A percentile compares a stretch with the other conserved stretches of the same genome.
phyloP scores from a whole-genome alignment of 2,113 vertebrate genomes.

The Tenrec ecaudatus region DNA sequence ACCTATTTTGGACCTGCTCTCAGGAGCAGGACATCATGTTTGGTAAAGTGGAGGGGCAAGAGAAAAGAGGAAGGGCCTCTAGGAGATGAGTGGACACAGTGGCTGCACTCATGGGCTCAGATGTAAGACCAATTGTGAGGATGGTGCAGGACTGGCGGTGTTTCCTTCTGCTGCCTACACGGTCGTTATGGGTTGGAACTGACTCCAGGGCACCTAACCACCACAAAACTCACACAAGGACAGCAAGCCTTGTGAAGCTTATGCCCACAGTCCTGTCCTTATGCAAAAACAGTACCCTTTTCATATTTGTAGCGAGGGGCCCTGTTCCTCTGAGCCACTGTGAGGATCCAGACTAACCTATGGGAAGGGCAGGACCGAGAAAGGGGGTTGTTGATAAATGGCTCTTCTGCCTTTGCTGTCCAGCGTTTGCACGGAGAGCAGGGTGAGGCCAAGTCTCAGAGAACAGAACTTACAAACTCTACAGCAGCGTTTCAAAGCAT shows the following conservation, averaged over 20 bases:
- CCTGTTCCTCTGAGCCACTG: not conserved
- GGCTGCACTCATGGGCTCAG: too few relatives aligned
- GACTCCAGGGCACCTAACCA: too few relatives aligned
- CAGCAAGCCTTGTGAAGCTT: not conserved
- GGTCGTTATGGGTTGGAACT: too few relatives aligned
- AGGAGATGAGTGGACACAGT: too few relatives aligned
- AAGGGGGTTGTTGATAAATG: not conserved
- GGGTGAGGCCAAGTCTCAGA: not conserved
- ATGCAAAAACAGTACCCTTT: not conserved
- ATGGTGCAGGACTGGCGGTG: too few relatives aligned
- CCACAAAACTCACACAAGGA: too few relatives aligned
- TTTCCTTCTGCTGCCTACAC: too few relatives aligned
- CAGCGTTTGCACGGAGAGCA: not conserved
- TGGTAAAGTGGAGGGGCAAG: too few relatives aligned
- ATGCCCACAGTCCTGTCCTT: not conserved
- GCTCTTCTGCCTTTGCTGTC: not conserved
- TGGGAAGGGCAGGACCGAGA: accelerated
- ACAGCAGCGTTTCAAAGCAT: not conserved
- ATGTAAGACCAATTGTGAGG: too few relatives aligned
- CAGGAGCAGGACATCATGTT: too few relatives aligned
- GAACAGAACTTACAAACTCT: not conserved
- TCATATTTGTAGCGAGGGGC: not conserved
- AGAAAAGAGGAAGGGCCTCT: too few relatives aligned
- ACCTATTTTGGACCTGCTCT: too few relatives aligned
- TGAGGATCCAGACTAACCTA: not conserved